These are phyloP conservation scores for Antigone vipio DNA, from an alignment of 2,113 vertebrate species.

Conservation along the genomic window DNA sequence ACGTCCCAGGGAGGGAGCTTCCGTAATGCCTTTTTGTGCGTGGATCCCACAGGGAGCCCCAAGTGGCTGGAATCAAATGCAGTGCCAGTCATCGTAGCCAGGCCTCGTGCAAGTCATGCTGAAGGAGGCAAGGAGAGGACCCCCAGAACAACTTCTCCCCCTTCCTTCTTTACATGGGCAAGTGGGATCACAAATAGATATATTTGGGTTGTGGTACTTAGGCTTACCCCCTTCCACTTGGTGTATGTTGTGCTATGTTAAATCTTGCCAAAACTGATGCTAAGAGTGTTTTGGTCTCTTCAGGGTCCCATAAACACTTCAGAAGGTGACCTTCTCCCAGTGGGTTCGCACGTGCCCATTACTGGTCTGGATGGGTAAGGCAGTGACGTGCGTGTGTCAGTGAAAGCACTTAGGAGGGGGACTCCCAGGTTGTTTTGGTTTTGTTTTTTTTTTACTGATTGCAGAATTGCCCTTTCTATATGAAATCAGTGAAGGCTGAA, in stretches of 20 bases:
- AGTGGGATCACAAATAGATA: neutral
- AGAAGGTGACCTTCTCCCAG: neutral
- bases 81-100: neutral
- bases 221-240: neutral
- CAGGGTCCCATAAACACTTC: neutral
- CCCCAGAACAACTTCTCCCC: neutral
- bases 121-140: neutral
- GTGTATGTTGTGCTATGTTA: neutral
- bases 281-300: neutral
- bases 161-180: neutral
- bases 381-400: neutral
- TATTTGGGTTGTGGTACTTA: neutral
- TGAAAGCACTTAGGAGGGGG: neutral
- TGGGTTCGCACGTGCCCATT: rapidly evolving
- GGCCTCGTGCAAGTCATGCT: neutral
- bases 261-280: neutral
- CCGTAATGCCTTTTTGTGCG: neutral
- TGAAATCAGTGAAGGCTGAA: neutral
- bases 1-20: neutral
- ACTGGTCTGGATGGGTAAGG: neutral
- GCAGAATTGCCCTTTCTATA: neutral
- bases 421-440: neutral
- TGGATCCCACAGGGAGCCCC: neutral
- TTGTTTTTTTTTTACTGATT: neutral
- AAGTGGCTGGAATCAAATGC: neutral